Conservation (phyloP, 1,140 invertebrate genomes). For the Odontomachus brunneus region DNA sequence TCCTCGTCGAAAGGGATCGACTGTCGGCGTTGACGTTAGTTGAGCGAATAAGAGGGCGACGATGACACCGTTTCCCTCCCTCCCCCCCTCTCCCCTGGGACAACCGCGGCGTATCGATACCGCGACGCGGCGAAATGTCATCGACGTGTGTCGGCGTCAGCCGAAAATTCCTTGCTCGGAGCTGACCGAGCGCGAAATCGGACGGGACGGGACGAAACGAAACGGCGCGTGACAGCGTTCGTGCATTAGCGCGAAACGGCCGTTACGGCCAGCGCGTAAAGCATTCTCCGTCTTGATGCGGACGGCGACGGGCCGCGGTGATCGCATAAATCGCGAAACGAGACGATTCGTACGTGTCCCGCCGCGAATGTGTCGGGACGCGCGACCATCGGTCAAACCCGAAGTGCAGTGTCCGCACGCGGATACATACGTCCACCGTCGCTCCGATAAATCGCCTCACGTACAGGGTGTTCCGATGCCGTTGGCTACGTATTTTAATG, state of each 20-base stretch:
- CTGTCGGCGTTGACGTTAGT: no score
- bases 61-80: no score
- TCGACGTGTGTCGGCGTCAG: slow-evolving; percentile 7
- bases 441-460: slow-evolving; percentile 37
- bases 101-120: no score
- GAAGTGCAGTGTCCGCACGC: slow-evolving; percentile 31
- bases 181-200: background rate
- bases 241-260: slow-evolving; percentile 42
- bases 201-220: background rate
- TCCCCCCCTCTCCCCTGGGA: no score
- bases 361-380: slow-evolving; percentile 52
- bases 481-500: slow-evolving; percentile 11
- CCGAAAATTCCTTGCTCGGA: slow-evolving; percentile 23
- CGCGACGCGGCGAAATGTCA: background rate
- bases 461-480: background rate
- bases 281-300: slow-evolving; percentile 49
- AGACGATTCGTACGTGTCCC: slow-evolving; percentile 62
- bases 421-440: slow-evolving; percentile 35
- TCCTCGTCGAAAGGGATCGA: no score
- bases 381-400: slow-evolving; percentile 53
- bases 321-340: slow-evolving; percentile 62
- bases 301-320: slow-evolving; percentile 28
- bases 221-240: slow-evolving; percentile 33
- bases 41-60: no score
- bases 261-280: slow-evolving; percentile 11